Base-by-base conservation (phyloP, 2,113 vertebrate species). In the Hippocampus zosterae region DNA sequence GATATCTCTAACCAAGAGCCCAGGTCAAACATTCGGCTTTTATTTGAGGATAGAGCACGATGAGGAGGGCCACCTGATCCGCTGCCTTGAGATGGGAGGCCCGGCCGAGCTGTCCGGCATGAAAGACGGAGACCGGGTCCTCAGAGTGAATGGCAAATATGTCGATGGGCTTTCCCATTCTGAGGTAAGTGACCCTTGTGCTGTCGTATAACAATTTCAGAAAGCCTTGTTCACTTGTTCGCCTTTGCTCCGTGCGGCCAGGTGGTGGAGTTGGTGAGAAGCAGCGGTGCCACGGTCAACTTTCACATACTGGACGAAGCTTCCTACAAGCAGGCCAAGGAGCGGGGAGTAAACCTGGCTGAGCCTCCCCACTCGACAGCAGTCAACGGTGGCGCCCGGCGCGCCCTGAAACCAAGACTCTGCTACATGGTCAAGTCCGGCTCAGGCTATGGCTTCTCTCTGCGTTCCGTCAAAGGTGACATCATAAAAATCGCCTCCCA, bases 81-180 rank as follows among this genome's bases (percentile, higher is more conserved):
- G 97, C 15, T 90, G 88, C 0, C 89, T 99, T 74, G 93, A 92
- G 62, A 90, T 88, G 85, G 82, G 88, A 10, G 94, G 97, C 55
- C 88, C 92, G 0, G 96, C 97, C 1, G 93, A 96, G 46, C 81
- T 92, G 71, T 93, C 94, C 0, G 97, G 97, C 16, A 90, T 99
- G 68, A 94, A 75, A 86, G 96, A 99, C 1, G 96, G 96, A 57
- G 97, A 99, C 84, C 91, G 96, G 56, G 81, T 99, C 57, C 88
- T 99, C 44, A 84, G 93, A 72, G 93, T 99, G 68, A 96, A 97
- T 0, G 92, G 93, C 1, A 80, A 81, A 44, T 96, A 95, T 57
- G 95, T 96, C 65, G 95, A 99, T 81, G 90, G 79, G 64, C 64
- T 94, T 50, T 83, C 95, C 0, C 97, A 99, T 10, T 50, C 70